phyloP scores from a whole-genome alignment of 2,113 vertebrate genomes.

The Campylomormyrus tamandua region DNA sequence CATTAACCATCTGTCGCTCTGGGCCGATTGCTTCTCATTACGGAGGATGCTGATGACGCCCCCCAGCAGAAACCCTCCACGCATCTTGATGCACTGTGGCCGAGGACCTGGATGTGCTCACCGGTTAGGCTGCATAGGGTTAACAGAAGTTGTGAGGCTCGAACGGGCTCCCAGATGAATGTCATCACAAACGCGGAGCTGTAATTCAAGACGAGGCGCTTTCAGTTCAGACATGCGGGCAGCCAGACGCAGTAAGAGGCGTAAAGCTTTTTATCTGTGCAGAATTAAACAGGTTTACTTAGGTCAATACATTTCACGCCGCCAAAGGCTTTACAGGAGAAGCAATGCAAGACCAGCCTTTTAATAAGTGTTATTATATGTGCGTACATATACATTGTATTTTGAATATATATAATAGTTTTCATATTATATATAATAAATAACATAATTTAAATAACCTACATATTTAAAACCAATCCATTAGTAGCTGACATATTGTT shows the following conservation, averaged over 20 bases:
- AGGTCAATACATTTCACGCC: neutral
- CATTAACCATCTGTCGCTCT: neutral
- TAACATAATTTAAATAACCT: neutral
- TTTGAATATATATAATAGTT: neutral
- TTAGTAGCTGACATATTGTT: neutral
- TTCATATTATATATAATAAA: no score
- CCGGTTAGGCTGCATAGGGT: neutral
- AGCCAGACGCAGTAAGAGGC: neutral
- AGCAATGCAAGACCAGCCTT: neutral
- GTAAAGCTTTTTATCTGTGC: neutral
- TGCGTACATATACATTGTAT: neutral
- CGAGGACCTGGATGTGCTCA: neutral
- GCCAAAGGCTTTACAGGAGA: neutral
- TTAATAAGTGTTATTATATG: neutral
- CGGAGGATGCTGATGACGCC: neutral
- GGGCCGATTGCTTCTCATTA: neutral
- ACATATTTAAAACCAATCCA: neutral
- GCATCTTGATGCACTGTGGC: neutral
- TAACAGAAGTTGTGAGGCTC: neutral
- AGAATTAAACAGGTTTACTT: neutral
- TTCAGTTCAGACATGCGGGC: neutral
- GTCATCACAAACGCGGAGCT: neutral
- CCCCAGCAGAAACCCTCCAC: neutral
- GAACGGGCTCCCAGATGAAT: neutral
- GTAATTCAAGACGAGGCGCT: neutral